Evolutionary conservation across 30 jellyfish, hydroid and myxozoan species (phyloP).

Genomic region (Aurelia coerulea): DNA sequence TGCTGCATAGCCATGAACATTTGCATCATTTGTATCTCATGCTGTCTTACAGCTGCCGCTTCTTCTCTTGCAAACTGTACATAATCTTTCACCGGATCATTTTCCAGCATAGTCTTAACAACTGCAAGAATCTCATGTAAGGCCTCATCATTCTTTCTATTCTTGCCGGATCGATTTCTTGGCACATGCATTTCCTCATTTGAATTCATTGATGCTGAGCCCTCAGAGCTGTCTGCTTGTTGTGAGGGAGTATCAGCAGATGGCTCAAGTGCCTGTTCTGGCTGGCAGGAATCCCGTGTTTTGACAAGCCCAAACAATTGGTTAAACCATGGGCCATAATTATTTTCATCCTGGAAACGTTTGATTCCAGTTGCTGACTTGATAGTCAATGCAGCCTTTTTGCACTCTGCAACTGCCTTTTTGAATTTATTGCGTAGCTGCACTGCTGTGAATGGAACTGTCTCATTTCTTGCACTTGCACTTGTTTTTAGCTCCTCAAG

Average conservation of each 20-base stretch:
- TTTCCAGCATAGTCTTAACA: slow-evolving; percentile 5
- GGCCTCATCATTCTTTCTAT: background rate
- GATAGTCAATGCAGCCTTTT: slow-evolving; percentile 58
- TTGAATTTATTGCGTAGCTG: slow-evolving; percentile 25
- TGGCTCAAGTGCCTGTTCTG: slow-evolving; percentile 52
- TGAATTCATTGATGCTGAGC: background rate
- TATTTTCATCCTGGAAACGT: slow-evolving; percentile 50
- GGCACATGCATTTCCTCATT: background rate
- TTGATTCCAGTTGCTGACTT: slow-evolving; percentile 68
- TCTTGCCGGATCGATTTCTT: background rate
- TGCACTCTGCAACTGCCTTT: slow-evolving; percentile 53
- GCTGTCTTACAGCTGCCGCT: slow-evolving; percentile 5
- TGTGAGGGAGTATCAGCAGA: slow-evolving; percentile 7
- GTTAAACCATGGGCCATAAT: slow-evolving; percentile 64
- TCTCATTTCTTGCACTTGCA: slow-evolving; percentile 22
- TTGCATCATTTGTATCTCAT: slow-evolving; percentile 10
- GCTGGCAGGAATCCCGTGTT: slow-evolving; percentile 52
- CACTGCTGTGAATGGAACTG: slow-evolving; percentile 29
- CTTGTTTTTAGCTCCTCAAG: slow-evolving; percentile 11
- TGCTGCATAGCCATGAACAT: slow-evolving; percentile 22
- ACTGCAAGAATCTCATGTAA: slow-evolving; percentile 1
- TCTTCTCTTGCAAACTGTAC: slow-evolving; percentile 12
- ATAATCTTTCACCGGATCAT: slow-evolving; percentile 10
- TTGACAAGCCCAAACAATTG: slow-evolving; percentile 52
- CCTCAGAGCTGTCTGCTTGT: background rate